A percentile compares a stretch with the other conserved stretches of the same genome.
These are phyloP conservation scores for Chunga burmeisteri DNA, from an alignment of 2,113 vertebrate genomes.

Conservation along the genomic window DNA sequence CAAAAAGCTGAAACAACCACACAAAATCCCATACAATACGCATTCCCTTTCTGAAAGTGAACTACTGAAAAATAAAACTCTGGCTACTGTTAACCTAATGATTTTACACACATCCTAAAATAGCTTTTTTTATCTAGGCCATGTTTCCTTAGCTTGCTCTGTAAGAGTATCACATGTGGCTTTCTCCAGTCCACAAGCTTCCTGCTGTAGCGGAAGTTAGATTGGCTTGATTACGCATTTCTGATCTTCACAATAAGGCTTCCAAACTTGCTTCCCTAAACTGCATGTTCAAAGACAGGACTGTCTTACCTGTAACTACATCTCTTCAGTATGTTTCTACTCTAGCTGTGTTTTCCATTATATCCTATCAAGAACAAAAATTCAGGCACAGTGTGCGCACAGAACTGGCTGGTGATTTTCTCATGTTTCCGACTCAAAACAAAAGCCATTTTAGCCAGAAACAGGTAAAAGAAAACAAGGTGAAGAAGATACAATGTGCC, in stretches of 20 bases:
- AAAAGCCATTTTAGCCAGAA: background rate
- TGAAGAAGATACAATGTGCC: background rate
- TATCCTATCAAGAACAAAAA: background rate
- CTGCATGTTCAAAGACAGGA: background rate
- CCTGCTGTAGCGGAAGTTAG: background rate
- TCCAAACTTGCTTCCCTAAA: background rate
- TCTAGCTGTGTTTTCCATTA: background rate
- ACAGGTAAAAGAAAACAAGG: background rate
- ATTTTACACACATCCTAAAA: background rate
- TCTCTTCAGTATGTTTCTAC: background rate
- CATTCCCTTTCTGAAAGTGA: background rate
- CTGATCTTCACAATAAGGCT: background rate
- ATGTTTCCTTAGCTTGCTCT: slow-evolving; percentile 3
- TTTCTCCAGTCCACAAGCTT: slow-evolving; percentile 13
- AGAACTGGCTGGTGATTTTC: background rate
- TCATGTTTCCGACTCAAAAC: background rate
- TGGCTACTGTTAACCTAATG: background rate
- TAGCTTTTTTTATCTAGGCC: slow-evolving; percentile 23
- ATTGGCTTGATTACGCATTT: background rate
- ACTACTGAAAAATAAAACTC: background rate
- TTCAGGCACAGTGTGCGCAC: background rate
- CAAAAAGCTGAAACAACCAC: background rate
- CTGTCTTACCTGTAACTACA: background rate
- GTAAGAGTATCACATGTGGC: background rate
- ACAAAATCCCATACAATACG: background rate